Evolutionary conservation across 2,113 vertebrate species (phyloP).

Genomic region (Ailuropoda melanoleuca): DNA sequence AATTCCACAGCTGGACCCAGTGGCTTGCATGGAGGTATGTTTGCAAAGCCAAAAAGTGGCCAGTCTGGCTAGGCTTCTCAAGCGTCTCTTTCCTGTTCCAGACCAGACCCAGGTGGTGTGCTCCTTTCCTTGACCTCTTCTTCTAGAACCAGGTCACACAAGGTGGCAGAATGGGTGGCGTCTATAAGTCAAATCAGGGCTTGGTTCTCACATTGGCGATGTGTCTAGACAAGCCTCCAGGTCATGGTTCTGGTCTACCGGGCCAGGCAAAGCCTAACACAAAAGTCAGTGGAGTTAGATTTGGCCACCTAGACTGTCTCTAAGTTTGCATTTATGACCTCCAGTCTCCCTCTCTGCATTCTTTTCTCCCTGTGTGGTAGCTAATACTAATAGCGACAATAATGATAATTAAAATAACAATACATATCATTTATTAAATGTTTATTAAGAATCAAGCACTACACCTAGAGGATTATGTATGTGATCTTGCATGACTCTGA

Average conservation of each 20-base stretch:
- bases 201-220: background rate
- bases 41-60: background rate
- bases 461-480: background rate
- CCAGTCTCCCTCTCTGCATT: background rate
- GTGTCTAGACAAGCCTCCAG: background rate
- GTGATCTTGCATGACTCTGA: background rate
- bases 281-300: background rate
- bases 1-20: background rate
- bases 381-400: background rate
- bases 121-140: background rate
- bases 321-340: background rate
- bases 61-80: background rate
- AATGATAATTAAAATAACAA: background rate
- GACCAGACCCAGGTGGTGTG: background rate
- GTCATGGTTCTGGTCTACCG: background rate
- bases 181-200: background rate
- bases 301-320: background rate
- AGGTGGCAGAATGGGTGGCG: too few species aligned
- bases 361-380: background rate
- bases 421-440: background rate
- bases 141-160: background rate
- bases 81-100: background rate
- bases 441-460: background rate
- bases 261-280: rapidly evolving
- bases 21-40: background rate